Evolutionary conservation across 2,888 invertebrate genomes (phyloP).

Genomic region (Nomada ferruginata): DNA sequence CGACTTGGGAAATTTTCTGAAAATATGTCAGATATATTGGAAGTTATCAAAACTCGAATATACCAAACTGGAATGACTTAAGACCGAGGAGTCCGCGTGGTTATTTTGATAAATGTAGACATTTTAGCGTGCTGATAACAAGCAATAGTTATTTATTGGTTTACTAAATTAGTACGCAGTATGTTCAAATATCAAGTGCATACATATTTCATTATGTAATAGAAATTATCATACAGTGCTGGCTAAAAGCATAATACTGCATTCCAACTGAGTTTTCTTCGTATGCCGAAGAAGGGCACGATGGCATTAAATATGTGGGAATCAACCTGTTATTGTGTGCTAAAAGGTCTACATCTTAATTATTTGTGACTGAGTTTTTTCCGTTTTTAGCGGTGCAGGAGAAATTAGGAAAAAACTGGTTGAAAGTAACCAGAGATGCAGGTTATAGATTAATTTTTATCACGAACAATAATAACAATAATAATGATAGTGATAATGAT

Average conservation of each 20-base stretch:
- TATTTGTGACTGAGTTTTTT: not conserved
- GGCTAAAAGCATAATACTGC: too few species aligned
- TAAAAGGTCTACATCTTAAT: not conserved
- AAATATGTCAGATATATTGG: conserved; percentile 6
- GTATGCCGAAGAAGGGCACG: not conserved
- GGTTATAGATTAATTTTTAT: too few species aligned
- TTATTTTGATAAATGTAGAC: conserved; percentile 9
- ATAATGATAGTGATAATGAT: too few species aligned
- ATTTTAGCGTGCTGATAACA: not conserved
- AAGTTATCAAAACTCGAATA: conserved; percentile 12
- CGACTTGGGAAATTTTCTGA: not conserved
- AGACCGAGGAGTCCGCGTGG: not conserved
- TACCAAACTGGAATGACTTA: not conserved
- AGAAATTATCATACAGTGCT: not conserved
- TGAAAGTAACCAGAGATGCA: too few species aligned
- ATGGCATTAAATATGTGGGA: conserved; percentile 15
- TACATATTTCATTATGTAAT: not conserved
- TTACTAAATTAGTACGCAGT: not conserved
- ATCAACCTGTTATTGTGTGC: conserved; percentile 14
- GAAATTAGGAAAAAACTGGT: too few species aligned
- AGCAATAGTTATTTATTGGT: not conserved
- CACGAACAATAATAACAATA: too few species aligned
- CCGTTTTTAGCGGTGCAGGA: too few species aligned
- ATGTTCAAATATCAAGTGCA: not conserved
- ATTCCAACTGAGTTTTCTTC: not conserved